Conservation (phyloP, 2,797 vertebrate species). For the Clarias pachynema region DNA sequence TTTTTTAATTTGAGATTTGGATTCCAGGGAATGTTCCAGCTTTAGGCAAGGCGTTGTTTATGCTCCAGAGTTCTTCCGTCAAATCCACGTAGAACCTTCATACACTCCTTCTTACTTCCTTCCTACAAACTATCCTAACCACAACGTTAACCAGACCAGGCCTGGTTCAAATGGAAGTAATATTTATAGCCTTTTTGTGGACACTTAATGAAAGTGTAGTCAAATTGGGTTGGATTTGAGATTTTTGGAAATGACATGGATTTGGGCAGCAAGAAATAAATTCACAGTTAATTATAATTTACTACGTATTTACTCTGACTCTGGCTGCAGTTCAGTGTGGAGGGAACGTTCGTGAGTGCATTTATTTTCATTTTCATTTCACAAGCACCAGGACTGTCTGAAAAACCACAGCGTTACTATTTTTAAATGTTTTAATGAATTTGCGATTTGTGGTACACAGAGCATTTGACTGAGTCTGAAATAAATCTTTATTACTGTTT, state of each 20-base stretch:
- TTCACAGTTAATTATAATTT: slow-evolving; percentile 32
- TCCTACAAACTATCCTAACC: slow-evolving; percentile 40
- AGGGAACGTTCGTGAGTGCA: not conserved
- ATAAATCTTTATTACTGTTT: not conserved
- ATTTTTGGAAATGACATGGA: slow-evolving; percentile 21
- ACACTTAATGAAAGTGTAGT: slow-evolving; percentile 35
- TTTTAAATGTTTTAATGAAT: not conserved
- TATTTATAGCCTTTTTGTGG: slow-evolving; percentile 37
- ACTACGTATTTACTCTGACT: slow-evolving; percentile 6
- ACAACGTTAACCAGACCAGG: slow-evolving; percentile 38
- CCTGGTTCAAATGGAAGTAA: slow-evolving; percentile 37
- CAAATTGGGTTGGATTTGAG: slow-evolving; percentile 10
- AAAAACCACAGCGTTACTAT: slow-evolving; percentile 1
- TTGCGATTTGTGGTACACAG: not conserved
- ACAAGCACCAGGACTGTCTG: not conserved
- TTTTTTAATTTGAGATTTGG: not conserved
- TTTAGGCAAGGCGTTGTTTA: not conserved
- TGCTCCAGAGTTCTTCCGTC: slow-evolving; percentile 10
- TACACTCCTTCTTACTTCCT: slow-evolving; percentile 33
- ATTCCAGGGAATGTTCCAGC: not conserved
- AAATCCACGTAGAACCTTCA: slow-evolving; percentile 24
- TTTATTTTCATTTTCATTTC: slow-evolving; percentile 14
- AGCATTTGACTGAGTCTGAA: not conserved
- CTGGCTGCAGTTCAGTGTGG: not conserved
- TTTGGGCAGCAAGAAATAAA: slow-evolving; percentile 3